Base-by-base conservation (phyloP, 2,888 invertebrate species). In the Temnothorax ravouxi region DNA sequence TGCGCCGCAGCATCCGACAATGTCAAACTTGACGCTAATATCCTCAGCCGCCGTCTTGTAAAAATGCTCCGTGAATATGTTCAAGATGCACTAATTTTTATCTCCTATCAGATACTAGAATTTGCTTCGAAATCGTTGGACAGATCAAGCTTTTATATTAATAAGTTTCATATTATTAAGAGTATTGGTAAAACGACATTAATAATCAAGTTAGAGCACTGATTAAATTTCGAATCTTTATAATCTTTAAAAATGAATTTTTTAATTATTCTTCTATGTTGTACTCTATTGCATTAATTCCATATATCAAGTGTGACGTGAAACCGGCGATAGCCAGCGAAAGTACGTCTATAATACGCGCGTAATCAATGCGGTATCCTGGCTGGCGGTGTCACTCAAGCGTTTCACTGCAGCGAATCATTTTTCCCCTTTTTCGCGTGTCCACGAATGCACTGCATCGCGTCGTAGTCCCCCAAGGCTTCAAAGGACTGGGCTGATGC, bases 401-500 rank as follows among this genome's bases (percentile, higher is more conserved):
- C 84, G 69, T 61, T 83, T 56, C 76, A 59, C 72, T 83, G 84
- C 87, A 82, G 66, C 82, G 80, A 81, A 84, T 66, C 56, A 83
- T 82, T 88, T 86, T 25, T 81, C 80, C 84, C 86, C 77, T 86
- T 81, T 86, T 84, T 67, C 77, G 85, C 74, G 54, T 74, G 18
- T 69, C 50, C 64, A 61, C 34, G 67, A 52, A 79, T 67, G 80
- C 50, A 80, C 64, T 86, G 89, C 88, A 62, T 52, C 85, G 86
- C 85, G 61, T 56, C 83, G 85, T 88, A 89, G 88, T 90, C 84
- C 86, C 86, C 79, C 74, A 84, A 84, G 83, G 84, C 83, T 76
- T 88, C 84, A 90, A 90, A 89, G 88, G 86, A 90, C 86, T 71
- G 34, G 72, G 82, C 86, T 85, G 89, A 71, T 72, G 87, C 88